phyloP scores from a whole-genome alignment of 2,797 vertebrate genomes.

The Lagocephalus sceleratus region DNA sequence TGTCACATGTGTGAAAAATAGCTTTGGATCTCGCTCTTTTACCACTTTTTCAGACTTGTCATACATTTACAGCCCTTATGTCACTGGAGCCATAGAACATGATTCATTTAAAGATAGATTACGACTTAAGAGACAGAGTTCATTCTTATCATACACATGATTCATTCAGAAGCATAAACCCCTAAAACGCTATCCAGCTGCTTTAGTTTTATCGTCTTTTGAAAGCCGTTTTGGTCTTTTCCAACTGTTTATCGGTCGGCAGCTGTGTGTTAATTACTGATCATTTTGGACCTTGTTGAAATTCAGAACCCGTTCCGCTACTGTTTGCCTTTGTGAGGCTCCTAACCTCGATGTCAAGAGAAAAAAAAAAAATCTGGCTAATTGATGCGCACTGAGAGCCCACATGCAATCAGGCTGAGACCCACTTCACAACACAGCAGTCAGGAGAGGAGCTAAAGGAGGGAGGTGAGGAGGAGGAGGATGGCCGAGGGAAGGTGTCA shows the following conservation, averaged over 20 bases:
- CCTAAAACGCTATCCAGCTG: no score
- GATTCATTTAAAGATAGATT: background rate
- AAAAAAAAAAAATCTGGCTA: slow-evolving; percentile 30
- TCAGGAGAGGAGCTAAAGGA: slow-evolving; percentile 34
- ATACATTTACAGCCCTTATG: background rate
- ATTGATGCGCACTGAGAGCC: slow-evolving; percentile 59
- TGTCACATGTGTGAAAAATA: background rate
- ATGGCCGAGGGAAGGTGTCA: slow-evolving; percentile 13
- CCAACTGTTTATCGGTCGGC: background rate
- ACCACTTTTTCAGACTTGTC: background rate
- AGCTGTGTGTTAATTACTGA: no score
- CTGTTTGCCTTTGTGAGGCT: slow-evolving; percentile 46
- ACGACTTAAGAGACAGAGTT: background rate
- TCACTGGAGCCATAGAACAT: background rate
- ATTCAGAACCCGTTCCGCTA: slow-evolving; percentile 23
- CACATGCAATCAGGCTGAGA: slow-evolving; percentile 45
- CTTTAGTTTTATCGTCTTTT: background rate
- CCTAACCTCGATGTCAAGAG: slow-evolving; percentile 41
- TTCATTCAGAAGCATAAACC: no score
- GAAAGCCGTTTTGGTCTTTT: background rate
- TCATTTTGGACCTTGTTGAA: background rate
- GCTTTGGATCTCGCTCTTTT: background rate
- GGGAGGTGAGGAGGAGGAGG: slow-evolving; percentile 3
- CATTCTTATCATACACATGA: no score
- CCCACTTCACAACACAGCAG: slow-evolving; percentile 28